A percentile compares a stretch with the other conserved stretches of the same genome.
Conservation (phyloP, 1,140 invertebrate species). For the Macrocentrus cingulum region DNA sequence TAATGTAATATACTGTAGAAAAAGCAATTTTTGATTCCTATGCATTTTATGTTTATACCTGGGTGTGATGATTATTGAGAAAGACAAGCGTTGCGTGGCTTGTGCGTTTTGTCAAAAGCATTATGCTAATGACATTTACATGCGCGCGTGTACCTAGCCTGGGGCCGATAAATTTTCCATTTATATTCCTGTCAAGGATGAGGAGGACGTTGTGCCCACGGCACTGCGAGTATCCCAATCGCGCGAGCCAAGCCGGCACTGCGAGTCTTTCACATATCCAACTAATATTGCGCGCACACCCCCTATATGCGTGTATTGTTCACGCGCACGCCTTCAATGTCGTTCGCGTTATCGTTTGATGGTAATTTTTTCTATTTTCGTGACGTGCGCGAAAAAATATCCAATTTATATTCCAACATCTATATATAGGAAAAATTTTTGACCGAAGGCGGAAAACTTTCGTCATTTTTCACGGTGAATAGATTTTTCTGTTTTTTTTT, state of each 20-base stretch:
- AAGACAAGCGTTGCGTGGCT: background rate
- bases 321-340: background rate
- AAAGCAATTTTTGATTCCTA: too few relatives aligned
- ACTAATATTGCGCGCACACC: background rate
- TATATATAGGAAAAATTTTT: background rate
- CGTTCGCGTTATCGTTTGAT: conserved; percentile 2
- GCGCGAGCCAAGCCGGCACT: background rate
- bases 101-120: conserved; percentile 15
- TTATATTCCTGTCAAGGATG: conserved; percentile 39
- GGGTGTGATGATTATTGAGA: too few relatives aligned
- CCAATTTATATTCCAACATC: conserved; percentile 29
- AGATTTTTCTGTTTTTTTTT: background rate
- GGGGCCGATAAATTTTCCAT: conserved; percentile 41
- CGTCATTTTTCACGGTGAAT: too few relatives aligned
- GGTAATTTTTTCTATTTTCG: conserved; percentile 21
- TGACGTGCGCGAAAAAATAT: conserved; percentile 23
- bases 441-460: conserved; percentile 10
- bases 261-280: conserved; percentile 2
- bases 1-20: too few relatives aligned
- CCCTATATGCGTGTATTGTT: background rate
- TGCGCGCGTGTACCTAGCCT: conserved; percentile 16
- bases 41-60: too few relatives aligned
- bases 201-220: conserved; percentile 27
- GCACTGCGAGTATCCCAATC: conserved; percentile 31
- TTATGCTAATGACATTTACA: conserved; percentile 36